Evolutionary conservation across 2,113 vertebrate genomes (phyloP), one percentile per base, ranked within the genome.

Genomic region (Theropithecus gelada): DNA sequence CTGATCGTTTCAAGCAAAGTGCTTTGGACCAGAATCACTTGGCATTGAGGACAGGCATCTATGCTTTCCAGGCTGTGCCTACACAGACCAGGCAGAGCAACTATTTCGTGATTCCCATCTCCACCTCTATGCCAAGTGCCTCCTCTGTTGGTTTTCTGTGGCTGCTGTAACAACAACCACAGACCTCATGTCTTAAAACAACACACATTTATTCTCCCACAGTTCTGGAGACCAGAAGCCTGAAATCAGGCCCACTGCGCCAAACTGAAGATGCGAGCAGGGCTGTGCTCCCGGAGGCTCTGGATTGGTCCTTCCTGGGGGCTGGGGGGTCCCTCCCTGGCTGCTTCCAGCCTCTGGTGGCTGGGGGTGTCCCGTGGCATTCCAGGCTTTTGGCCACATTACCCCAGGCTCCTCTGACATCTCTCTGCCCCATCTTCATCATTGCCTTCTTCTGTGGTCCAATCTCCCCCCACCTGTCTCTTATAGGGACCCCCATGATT

Each of bases 191-290:
- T 76, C 32, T 72, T 27, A 45, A 23, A 64, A 27, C 9, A 25
- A 43, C n/a, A 11, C 12, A 3, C 7, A 23, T 10, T 68, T 27
- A 35, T 13, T 50, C 59, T 18, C 32, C 61, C 14, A 5, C 32
- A 16, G 22, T 50, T 55, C n/a, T 32, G n/a, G 25, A 43, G 61
- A 12, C 38, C 70, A 3, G 38, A 4, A 3, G 14, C 23, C 64
- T 43, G 45, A 70, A 43, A 6, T 10, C 27, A 12, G 27, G n/a
- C 6, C 27, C 61, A 9, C 8, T 0, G 16, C 4, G 18, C 20
- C 6, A 16, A 81, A 22, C 25, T 0, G 59, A 11, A 17, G 6
- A 9, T 3, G 5, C 0, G 0, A 6, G 17, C 35, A 8, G 13
- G 25, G 40, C 72, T 12, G 22, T 5, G 30, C 38, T 25, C 52